Evolutionary conservation across 2,888 invertebrate species (phyloP), one percentile per base, ranked within the genome.

Genomic region (Ommatoiulus sabulosus): DNA sequence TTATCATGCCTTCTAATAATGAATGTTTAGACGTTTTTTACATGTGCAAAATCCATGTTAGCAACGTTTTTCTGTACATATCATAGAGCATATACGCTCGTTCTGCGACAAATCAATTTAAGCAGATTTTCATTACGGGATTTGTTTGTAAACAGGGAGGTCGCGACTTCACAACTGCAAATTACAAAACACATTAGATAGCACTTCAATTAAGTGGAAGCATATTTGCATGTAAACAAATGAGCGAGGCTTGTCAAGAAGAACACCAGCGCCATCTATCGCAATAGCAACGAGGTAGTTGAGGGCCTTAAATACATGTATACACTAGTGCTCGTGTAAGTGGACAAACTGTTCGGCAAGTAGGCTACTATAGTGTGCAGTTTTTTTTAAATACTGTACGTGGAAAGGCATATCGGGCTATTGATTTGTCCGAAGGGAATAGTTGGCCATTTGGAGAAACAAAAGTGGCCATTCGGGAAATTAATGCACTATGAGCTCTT

Each of bases 381-480:
- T 63, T 20, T 63, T 63, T 57, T 63, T 63, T 63, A 63, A 63
- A 63, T 63, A 63, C 63, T 20, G 6, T 63, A 20, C 63, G 63
- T 20, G 7, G 20, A 63, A 63, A 63, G 63, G 63, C 20, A 63
- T 63, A 63, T 63, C 63, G 63, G 63, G 63, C 63, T 20, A 63
- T 63, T 63, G 63, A 63, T 63, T 63, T n/a, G 63, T 63, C 63
- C 63, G 20, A 7, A 7, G 63, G 63, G 63, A 63, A 63, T 63
- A 20, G n/a, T 8, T 63, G 20, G 63, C n/a, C 17, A 63, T 63
- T 63, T 20, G 63, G 63, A 20, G 63, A 20, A 63, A 63, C 63
- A 63, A 63, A 63, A 63, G 63, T 63, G 63, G 63, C 63, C 63
- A 63, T 63, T 63, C 63, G 63, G 63, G 63, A 63, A 63, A 63